These are phyloP conservation scores for Hydrolagus affinis DNA, from an alignment of 2,113 vertebrate species.

Conservation along the genomic window DNA sequence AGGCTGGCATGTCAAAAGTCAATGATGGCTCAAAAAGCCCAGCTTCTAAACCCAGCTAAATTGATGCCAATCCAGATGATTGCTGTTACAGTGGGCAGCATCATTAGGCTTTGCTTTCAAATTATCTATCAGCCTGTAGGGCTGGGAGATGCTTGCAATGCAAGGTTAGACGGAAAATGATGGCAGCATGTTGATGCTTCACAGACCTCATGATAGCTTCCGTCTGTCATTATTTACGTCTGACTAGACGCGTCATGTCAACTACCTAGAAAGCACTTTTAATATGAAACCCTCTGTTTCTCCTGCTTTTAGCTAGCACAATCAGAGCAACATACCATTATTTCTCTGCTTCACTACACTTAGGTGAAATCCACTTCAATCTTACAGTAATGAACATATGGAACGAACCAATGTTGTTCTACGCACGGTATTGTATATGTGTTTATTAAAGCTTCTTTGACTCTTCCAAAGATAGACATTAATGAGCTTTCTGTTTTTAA, in stretches of 20 bases:
- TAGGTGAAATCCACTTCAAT: constrained; percentile 85
- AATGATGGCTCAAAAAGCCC: constrained; percentile 47
- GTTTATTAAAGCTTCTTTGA: constrained; percentile 45
- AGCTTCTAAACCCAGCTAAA: constrained; percentile 66
- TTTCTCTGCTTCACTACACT: constrained; percentile 95
- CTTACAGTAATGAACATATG: constrained; percentile 75
- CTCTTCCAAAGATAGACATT: background rate
- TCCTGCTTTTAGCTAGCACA: constrained; percentile 64
- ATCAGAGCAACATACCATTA: constrained; percentile 76
- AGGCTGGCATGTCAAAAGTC: constrained; percentile 50
- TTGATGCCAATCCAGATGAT: constrained; percentile 67
- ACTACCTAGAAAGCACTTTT: constrained; percentile 86
- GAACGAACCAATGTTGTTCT: constrained; percentile 60
- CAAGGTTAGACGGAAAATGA: constrained; percentile 95
- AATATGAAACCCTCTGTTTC: constrained; percentile 74
- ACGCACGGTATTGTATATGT: constrained; percentile 68
- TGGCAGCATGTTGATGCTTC: constrained; percentile 91
- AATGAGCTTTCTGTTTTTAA: background rate
- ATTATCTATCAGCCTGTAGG: constrained; percentile 79
- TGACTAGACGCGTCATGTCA: constrained; percentile 98
- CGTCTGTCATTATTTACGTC: constrained; percentile 99
- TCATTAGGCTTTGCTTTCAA: constrained; percentile 93
- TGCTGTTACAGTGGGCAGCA: constrained; percentile 74
- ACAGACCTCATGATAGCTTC: constrained; percentile 99
- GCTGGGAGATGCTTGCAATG: constrained; percentile 80